A percentile compares a stretch with the other conserved stretches of the same genome.
phyloP scores from a whole-genome alignment of 2,888 invertebrate species.

The Drosophila kambysellisi region DNA sequence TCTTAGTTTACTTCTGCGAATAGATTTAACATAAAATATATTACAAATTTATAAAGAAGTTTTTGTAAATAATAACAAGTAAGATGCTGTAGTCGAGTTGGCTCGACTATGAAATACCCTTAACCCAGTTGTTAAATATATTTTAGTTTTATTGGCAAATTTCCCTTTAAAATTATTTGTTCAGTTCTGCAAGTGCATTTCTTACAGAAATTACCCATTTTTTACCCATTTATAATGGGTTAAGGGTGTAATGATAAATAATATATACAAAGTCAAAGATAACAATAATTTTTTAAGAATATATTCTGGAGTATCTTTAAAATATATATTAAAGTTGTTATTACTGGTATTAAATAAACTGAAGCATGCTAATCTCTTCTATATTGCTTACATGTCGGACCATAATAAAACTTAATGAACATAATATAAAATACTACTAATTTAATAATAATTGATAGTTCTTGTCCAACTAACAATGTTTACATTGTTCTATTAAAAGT shows the following conservation, averaged over 20 bases:
- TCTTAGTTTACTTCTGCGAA: background rate
- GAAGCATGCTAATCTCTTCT: background rate
- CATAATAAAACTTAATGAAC: background rate
- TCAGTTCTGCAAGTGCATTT: too few species aligned
- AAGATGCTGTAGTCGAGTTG: too few species aligned
- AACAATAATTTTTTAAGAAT: background rate
- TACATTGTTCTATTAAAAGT: background rate
- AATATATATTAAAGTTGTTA: background rate
- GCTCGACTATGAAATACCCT: too few species aligned
- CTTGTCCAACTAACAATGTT: background rate
- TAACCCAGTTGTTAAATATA: too few species aligned
- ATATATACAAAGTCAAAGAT: background rate
- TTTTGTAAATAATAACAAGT: background rate
- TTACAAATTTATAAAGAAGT: fast-evolving
- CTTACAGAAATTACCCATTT: too few species aligned
- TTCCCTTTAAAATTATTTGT: too few species aligned
- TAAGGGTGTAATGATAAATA: background rate
- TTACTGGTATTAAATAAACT: too few species aligned
- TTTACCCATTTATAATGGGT: too few species aligned
- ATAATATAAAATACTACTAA: background rate
- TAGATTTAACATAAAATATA: background rate
- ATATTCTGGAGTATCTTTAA: background rate
- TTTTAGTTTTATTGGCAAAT: too few species aligned
- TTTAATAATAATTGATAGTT: background rate
- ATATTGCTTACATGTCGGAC: background rate